Base-by-base conservation (phyloP, 2,113 vertebrate species). In the Calypte anna region DNA sequence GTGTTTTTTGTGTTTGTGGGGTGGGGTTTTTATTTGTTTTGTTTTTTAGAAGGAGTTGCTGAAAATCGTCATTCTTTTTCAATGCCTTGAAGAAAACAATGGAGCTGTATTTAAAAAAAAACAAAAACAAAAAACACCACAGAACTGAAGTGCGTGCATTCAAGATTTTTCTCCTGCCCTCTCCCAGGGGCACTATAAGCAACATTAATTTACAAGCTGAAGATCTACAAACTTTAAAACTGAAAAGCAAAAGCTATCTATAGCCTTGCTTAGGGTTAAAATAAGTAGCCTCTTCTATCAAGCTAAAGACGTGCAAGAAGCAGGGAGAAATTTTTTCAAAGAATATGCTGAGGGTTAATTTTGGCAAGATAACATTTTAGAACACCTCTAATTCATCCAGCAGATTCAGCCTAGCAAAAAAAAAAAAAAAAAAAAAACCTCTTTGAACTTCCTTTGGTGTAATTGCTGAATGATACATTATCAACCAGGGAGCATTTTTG, bases 381-480 rank as follows among this genome's bases (percentile, higher is more conserved):
- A 91, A 86, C 74, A 67, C 40, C 54, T 90, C 46, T 27, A 90
- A 91, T 86, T 93, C 82, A 92, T 92, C 55, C 81, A 90, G 53
- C 22, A 87, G 84, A 93, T 91, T 94, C 78, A 93, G 57, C 62
- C 54, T 38, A 70, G 48, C 81, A 91, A 73, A 94, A 95, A 94
- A 33, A 33, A 33, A 92, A 82, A 94, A 95, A 94, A 40, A 40
- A 40, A 82, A 94, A 95, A 94, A 40, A 40, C 12, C 89, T 80
- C 36, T 90, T 91, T 55, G 94, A 74, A 89, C 91, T 70, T 92
- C 96, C 93, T 90, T 85, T 77, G 77, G 67, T 89, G 89, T 87
- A 96, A 89, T 91, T 94, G 91, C 77, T 96, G 92, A 89, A 94
- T 89, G 88, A 97, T 92, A 93, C 86, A 93, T 48, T 92, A 70